Evolutionary conservation across 2,888 invertebrate genomes (phyloP).

Genomic region (Apamea epomidion): DNA sequence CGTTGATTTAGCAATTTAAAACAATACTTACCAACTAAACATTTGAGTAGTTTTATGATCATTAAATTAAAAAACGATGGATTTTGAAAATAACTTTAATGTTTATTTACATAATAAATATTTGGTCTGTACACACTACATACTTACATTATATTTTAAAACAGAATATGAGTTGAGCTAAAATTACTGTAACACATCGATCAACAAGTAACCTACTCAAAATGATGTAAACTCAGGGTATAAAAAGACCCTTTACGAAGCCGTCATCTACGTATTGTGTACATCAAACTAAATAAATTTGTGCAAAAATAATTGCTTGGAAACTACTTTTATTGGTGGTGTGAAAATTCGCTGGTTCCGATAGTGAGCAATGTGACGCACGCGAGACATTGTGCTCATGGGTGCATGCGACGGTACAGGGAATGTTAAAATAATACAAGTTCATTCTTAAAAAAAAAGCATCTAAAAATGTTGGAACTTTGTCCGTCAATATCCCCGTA

Average conservation of each 20-base stretch:
- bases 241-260: neutral
- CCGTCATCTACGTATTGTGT: neutral
- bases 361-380: too few relatives aligned
- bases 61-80: neutral
- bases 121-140: neutral
- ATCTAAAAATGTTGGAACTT: neutral
- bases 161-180: neutral
- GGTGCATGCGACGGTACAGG: neutral
- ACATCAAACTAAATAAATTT: neutral
- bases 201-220: neutral
- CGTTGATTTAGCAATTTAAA: neutral
- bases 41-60: neutral
- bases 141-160: neutral
- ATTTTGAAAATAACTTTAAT: neutral
- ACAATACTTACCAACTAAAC: neutral
- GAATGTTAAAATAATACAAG: neutral
- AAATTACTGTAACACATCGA: neutral
- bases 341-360: too few relatives aligned
- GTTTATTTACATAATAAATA: conserved; percentile 4
- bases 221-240: neutral
- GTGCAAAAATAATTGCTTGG: neutral
- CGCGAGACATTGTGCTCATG: neutral
- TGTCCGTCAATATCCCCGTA: neutral
- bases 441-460: neutral
- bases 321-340: neutral